Evolutionary conservation across 2,113 vertebrate genomes (phyloP).

Genomic region (Cygnus atratus): DNA sequence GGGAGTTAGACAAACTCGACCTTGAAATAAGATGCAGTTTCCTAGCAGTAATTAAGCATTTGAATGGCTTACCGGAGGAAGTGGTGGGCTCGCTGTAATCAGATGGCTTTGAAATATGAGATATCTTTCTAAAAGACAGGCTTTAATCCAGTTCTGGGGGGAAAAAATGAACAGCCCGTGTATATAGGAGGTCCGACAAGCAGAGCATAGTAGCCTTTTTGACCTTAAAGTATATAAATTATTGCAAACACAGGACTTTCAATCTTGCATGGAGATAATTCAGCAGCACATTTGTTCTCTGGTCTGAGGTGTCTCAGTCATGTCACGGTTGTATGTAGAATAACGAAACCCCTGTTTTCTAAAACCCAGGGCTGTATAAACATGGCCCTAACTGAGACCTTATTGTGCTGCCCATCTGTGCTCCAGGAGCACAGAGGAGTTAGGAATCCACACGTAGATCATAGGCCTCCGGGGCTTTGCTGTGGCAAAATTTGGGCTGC

Average conservation of each 20-base stretch:
- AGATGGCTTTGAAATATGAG: constrained; percentile 10
- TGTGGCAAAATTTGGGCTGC: not conserved
- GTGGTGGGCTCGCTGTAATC: not conserved
- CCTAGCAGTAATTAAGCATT: constrained; percentile 10
- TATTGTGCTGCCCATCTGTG: not conserved
- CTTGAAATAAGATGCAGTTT: constrained; percentile 6
- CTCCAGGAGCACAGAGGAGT: not conserved
- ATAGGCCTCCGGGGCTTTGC: not conserved
- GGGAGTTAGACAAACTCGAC: not conserved
- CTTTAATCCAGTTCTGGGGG: not conserved
- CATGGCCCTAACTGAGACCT: not conserved
- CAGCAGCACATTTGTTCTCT: not conserved
- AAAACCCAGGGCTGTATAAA: not conserved
- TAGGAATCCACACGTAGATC: not conserved
- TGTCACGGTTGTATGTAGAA: not conserved
- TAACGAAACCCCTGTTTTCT: not conserved
- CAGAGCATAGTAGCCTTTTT: not conserved
- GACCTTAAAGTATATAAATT: not conserved
- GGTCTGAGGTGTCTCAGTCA: not conserved
- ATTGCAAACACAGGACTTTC: not conserved
- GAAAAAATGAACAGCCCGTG: not conserved
- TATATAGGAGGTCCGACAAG: not conserved
- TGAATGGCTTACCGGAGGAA: not conserved
- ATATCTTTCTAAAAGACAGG: not conserved
- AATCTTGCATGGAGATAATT: not conserved